A percentile compares a stretch with the other conserved stretches of the same genome.
These are phyloP conservation scores for Scartelaos histophorus DNA, from an alignment of 2,113 vertebrate genomes.

Conservation along the genomic window DNA sequence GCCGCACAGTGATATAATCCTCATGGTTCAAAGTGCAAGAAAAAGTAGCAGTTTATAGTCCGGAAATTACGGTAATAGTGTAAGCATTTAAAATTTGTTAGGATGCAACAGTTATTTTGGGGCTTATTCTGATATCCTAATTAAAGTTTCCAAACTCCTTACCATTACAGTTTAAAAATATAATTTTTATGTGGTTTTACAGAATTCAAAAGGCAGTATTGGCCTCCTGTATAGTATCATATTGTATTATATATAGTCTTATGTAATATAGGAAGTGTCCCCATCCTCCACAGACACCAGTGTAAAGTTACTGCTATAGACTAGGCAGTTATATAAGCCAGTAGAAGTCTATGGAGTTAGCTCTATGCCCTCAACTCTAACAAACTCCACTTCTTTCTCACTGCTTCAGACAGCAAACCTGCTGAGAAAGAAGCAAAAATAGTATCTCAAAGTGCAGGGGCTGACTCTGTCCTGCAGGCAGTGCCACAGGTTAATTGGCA, in stretches of 20 bases:
- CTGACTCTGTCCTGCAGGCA: not conserved
- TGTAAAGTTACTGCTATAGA: not conserved
- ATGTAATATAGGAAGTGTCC: not conserved
- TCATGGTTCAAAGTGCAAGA: too few relatives aligned
- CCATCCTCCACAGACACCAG: not conserved
- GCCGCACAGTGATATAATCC: too few relatives aligned
- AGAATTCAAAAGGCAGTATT: not conserved
- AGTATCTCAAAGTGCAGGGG: not conserved
- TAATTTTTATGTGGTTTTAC: not conserved
- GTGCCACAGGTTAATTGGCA: not conserved
- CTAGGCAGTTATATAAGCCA: not conserved
- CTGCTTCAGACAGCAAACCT: not conserved
- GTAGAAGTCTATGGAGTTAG: not conserved
- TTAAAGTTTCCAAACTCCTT: too few relatives aligned
- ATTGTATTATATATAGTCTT: not conserved
- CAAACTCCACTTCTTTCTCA: not conserved
- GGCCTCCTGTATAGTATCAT: not conserved
- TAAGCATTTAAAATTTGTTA: too few relatives aligned
- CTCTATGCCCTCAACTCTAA: not conserved
- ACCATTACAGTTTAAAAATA: too few relatives aligned
- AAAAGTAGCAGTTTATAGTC: too few relatives aligned
- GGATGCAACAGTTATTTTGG: too few relatives aligned
- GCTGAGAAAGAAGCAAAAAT: not conserved
- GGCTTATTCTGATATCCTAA: too few relatives aligned
- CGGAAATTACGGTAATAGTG: too few relatives aligned